These are phyloP conservation scores for Sterna hirundo DNA, from an alignment of 2,113 vertebrate genomes.

Conservation along the genomic window DNA sequence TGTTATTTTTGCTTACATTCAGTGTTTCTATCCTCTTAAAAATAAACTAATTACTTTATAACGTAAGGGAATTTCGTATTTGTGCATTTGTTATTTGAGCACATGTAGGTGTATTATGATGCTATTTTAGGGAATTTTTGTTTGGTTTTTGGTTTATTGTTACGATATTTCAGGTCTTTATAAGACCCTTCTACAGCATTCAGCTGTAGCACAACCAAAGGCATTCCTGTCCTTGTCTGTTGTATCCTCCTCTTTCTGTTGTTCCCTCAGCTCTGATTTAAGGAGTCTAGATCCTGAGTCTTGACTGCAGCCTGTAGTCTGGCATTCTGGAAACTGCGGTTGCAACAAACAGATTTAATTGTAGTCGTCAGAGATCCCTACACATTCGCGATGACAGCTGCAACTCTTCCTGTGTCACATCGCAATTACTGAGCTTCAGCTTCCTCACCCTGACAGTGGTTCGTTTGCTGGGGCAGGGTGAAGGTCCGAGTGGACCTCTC, in stretches of 20 bases:
- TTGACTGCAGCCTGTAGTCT: neutral
- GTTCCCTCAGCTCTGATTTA: neutral
- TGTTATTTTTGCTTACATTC: neutral
- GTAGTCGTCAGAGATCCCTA: neutral
- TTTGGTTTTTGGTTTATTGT: neutral
- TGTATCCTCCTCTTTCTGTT: neutral
- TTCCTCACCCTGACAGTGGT: neutral
- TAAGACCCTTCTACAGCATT: neutral
- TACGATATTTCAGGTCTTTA: neutral
- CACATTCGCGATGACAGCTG: neutral
- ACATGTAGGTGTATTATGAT: neutral
- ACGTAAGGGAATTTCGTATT: neutral
- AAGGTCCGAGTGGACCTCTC: neutral
- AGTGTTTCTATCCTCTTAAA: neutral
- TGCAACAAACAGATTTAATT: neutral
- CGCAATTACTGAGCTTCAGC: neutral
- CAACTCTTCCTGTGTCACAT: fast-evolving
- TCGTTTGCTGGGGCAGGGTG: neutral
- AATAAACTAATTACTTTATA: neutral
- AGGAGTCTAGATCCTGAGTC: neutral
- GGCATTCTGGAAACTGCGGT: neutral
- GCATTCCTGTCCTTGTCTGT: neutral
- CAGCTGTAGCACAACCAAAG: neutral
- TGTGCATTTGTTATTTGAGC: neutral
- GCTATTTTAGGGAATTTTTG: neutral